Evolutionary conservation across 1,140 invertebrate species (phyloP), one percentile per base, ranked within the genome.

Genomic region (Drosophila pseudoananassae): DNA sequence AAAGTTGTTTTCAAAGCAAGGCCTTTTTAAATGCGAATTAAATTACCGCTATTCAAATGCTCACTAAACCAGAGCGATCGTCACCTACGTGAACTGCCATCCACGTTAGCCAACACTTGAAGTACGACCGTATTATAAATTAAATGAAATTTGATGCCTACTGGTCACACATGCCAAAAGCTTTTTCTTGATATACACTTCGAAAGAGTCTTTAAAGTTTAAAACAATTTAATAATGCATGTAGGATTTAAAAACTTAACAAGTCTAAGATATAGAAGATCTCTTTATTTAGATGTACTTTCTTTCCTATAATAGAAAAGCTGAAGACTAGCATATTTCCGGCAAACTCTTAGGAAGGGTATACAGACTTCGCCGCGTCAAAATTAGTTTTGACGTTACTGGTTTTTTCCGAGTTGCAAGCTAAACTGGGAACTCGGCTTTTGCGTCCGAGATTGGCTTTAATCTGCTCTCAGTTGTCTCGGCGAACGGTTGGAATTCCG

Each of bases 401-500:
- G 43, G 15, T 46, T 20, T 17, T 46, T 46, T 17, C 17, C 17
- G 43, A 46, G 17, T 8, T 23, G 17, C 17, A 9, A 46, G 9
- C 17, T 7, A 17, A 17, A 46, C 20, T 5, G 40, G 14, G n/a
- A 17, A 12, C 14, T 7, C 9, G 15, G 40, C 40, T 15, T 43
- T 43, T 17, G 14, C 7, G 17, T 17, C 15, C 43, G 17, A 46
- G 43, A 20, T 46, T 17, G 43, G 17, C 17, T 20, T 46, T 46
- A 46, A 46, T 46, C 43, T 46, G 17, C 43, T 20, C 43, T 46
- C 43, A 46, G 58, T 63, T 66, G 63, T 66, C 63, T 58, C 63
- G 63, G 58, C 46, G 63, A 66, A 43, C 63, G 63, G 63, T 64
- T 66, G 63, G 33, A 31, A n/a, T 40, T 63, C 45, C 56, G 61